These are phyloP conservation scores for Poeciliopsis occidentalis DNA, from an alignment of 2,113 vertebrate genomes.

Conservation along the genomic window DNA sequence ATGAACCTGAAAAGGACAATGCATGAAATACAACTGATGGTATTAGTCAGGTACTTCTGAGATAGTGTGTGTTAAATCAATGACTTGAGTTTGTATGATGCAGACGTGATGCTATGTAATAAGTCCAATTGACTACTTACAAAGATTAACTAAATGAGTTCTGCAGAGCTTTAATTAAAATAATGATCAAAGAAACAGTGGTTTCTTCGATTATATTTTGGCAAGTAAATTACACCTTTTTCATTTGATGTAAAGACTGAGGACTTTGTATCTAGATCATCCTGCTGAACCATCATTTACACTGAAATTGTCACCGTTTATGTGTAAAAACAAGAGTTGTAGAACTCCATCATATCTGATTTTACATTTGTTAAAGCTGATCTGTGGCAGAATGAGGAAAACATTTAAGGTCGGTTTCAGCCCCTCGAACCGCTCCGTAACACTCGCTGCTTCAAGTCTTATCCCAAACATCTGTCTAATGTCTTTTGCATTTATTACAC, in stretches of 20 bases:
- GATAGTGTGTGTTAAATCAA: too few species aligned
- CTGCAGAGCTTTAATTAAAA: too few species aligned
- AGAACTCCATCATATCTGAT: neutral
- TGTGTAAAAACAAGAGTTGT: neutral
- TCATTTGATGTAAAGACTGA: neutral
- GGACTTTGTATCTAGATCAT: neutral
- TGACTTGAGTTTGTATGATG: too few species aligned
- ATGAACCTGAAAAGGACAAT: neutral
- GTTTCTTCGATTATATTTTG: neutral
- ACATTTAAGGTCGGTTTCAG: conserved; percentile 15
- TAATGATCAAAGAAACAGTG: too few species aligned
- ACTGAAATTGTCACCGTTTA: neutral
- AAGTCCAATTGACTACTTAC: too few species aligned
- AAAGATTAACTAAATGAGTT: too few species aligned
- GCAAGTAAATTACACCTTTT: neutral
- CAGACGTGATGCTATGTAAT: too few species aligned
- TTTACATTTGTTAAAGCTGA: neutral
- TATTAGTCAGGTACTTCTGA: neutral
- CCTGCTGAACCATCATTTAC: neutral
- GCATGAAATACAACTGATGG: neutral
- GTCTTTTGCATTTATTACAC: conserved; percentile 68
- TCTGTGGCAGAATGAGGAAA: conserved; percentile 4
- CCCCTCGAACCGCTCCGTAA: conserved; percentile 39
- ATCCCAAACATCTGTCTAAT: conserved; percentile 52
- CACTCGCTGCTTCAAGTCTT: conserved; percentile 28